Conservation (phyloP, 2,797 vertebrate genomes). For the Etheostoma nigrum region DNA sequence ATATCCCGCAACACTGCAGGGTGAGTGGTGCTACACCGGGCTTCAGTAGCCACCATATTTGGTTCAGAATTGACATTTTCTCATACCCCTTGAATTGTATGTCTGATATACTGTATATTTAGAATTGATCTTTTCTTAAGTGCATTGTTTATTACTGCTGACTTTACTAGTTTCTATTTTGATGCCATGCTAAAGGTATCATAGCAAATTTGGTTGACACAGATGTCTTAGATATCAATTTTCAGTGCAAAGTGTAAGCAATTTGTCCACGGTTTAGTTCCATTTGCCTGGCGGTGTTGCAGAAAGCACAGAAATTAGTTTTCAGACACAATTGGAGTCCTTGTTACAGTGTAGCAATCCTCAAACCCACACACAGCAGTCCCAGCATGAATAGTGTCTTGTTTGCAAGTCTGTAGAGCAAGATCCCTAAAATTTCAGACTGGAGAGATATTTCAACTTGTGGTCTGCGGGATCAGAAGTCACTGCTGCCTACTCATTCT, state of each 20-base stretch:
- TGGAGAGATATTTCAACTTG: conserved; percentile 22
- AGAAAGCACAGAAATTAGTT: conserved; percentile 42
- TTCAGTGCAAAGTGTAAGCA: conserved; percentile 1
- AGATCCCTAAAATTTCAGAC: conserved; percentile 52
- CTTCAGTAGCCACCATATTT: neutral
- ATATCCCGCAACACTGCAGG: neutral
- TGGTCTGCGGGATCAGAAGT: conserved; percentile 27
- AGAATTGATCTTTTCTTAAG: neutral
- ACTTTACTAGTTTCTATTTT: neutral
- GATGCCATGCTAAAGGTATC: neutral
- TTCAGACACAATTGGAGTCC: conserved; percentile 58
- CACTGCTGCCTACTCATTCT: conserved; percentile 16
- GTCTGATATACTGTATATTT: neutral
- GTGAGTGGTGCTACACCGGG: neutral
- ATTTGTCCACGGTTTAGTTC: neutral
- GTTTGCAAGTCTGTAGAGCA: conserved; percentile 53
- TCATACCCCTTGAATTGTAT: neutral
- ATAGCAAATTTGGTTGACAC: neutral
- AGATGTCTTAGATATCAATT: neutral
- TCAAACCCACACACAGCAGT: conserved; percentile 53
- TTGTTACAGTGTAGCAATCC: conserved; percentile 64
- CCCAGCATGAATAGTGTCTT: conserved; percentile 66
- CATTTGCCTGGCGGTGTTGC: conserved; percentile 18
- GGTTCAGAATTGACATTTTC: neutral
- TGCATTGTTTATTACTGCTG: neutral